These are phyloP conservation scores for Poecilia picta DNA, from an alignment of 2,797 vertebrate genomes.

Conservation along the genomic window DNA sequence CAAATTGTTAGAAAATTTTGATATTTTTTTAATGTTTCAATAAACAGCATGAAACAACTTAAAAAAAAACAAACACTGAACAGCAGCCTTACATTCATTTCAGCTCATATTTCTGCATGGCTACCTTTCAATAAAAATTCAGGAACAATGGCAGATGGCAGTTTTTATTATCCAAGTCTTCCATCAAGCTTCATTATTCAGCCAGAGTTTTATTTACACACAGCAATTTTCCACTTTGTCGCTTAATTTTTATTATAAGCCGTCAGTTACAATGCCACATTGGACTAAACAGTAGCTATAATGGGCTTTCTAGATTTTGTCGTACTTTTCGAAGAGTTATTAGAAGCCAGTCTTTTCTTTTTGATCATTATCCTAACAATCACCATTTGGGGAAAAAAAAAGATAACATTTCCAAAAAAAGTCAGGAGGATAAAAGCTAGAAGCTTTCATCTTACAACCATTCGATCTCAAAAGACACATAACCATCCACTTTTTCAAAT, in stretches of 20 bases:
- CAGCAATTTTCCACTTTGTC: conserved; percentile 51
- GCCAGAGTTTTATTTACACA: conserved; percentile 54
- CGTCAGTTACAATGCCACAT: conserved; percentile 21
- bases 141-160: conserved; percentile 36
- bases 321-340: not conserved
- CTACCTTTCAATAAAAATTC: conserved; percentile 14
- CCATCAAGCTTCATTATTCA: conserved; percentile 50
- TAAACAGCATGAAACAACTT: not conserved
- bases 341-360: not conserved
- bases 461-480: not conserved
- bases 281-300: conserved; percentile 22
- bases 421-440: too few relatives aligned
- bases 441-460: too few relatives aligned
- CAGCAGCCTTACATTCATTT: not conserved
- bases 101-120: conserved; percentile 12
- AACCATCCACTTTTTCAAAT: not conserved
- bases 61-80: not conserved
- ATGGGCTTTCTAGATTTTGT: conserved; percentile 10
- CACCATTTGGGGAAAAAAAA: not conserved
- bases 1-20: not conserved
- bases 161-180: conserved; percentile 45
- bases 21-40: not conserved
- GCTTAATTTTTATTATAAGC: conserved; percentile 40
- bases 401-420: not conserved
- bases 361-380: not conserved